A percentile compares a stretch with the other conserved stretches of the same genome.
These are phyloP conservation scores for Marcusenius ussheri DNA, from an alignment of 2,113 vertebrate species.

Conservation along the genomic window DNA sequence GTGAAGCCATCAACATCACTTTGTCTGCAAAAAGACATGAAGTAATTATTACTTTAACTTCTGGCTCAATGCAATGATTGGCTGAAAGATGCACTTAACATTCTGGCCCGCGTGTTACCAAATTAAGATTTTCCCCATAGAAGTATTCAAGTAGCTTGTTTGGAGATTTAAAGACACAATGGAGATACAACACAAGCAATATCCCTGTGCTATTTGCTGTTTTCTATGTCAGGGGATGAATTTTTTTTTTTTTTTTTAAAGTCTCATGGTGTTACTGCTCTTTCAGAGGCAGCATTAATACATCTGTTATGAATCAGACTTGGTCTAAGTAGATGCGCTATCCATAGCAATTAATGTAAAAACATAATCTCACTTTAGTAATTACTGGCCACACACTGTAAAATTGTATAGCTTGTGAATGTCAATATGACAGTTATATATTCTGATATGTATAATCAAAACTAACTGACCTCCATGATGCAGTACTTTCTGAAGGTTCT, in stretches of 20 bases:
- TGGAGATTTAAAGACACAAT: not conserved
- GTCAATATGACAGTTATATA: conserved; percentile 48
- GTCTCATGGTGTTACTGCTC: conserved; percentile 17
- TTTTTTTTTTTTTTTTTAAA: too few species aligned
- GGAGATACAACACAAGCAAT: conserved; percentile 4
- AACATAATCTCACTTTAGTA: conserved; percentile 44
- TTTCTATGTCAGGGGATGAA: not conserved
- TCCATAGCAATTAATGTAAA: conserved; percentile 36
- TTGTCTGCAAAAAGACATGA: not conserved
- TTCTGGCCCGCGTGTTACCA: not conserved
- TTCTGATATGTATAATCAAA: conserved; percentile 60
- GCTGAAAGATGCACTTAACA: conserved; percentile 61
- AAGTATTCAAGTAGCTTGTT: conserved; percentile 3
- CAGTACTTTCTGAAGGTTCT: conserved; percentile 38
- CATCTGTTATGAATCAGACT: conserved; percentile 43
- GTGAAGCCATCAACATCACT: not conserved
- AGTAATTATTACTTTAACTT: not conserved
- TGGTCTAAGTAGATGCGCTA: conserved; percentile 30
- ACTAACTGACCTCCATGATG: conserved; percentile 16
- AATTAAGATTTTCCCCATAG: not conserved
- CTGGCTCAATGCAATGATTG: conserved; percentile 19
- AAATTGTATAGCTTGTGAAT: conserved; percentile 55
- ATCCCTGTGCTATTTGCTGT: not conserved
- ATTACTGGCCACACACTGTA: conserved; percentile 49
- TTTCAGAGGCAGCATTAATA: conserved; percentile 46